Evolutionary conservation across 2,888 invertebrate species (phyloP).

Genomic region (Myopa tessellatipennis): DNA sequence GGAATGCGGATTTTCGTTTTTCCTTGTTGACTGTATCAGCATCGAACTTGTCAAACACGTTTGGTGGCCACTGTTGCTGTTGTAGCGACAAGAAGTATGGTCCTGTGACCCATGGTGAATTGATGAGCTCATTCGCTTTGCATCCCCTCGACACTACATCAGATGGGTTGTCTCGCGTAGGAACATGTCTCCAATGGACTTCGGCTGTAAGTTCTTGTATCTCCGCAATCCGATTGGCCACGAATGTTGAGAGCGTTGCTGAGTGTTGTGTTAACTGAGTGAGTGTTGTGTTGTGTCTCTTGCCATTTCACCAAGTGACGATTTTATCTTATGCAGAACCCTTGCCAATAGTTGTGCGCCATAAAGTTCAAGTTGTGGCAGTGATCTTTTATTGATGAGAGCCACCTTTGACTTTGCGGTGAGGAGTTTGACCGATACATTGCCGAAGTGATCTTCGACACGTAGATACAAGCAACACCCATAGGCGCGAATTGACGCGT

Average conservation of each 20-base stretch:
- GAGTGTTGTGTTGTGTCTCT: constrained; percentile 39
- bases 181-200: constrained; percentile 26
- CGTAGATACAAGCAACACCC: constrained; percentile 38
- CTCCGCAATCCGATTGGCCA: constrained; percentile 43
- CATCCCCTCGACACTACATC: constrained; percentile 35
- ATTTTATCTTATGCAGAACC: constrained; percentile 28
- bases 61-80: constrained; percentile 17
- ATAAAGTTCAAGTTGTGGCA: constrained; percentile 34
- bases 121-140: constrained; percentile 27
- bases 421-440: constrained; percentile 12
- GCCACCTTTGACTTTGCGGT: constrained; percentile 32
- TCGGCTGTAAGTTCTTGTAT: constrained; percentile 15
- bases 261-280: constrained; percentile 43
- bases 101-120: constrained; percentile 39
- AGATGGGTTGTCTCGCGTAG: constrained; percentile 23
- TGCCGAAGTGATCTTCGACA: background rate
- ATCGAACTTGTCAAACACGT: background rate
- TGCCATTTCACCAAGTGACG: background rate
- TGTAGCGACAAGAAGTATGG: constrained; percentile 20
- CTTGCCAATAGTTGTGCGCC: constrained; percentile 30
- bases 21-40: constrained; percentile 38
- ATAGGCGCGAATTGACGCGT: constrained; percentile 37
- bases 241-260: constrained; percentile 39
- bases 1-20: constrained; percentile 33
- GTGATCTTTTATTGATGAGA: constrained; percentile 23